Conservation (phyloP, 2,888 invertebrate species). For the Falcaria lacertinaria region DNA sequence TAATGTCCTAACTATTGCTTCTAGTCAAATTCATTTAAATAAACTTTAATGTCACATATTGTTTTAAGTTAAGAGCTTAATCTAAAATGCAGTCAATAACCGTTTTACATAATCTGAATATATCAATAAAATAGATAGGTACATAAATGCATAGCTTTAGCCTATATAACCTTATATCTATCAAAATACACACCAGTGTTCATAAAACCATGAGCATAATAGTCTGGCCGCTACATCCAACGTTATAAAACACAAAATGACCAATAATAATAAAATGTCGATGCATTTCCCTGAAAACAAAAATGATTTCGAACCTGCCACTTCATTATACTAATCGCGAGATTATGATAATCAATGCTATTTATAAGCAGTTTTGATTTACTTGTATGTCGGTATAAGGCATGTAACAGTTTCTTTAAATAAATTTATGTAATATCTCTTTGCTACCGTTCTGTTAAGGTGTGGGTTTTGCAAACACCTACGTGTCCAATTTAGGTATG, state of each 20-base stretch:
- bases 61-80: too few relatives aligned
- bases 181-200: background rate
- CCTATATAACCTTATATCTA: too few relatives aligned
- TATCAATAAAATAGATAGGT: too few relatives aligned
- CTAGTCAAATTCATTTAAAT: too few relatives aligned
- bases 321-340: constrained; percentile 72
- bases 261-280: constrained; percentile 43
- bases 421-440: constrained; percentile 65
- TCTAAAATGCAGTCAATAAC: too few relatives aligned
- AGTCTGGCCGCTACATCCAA: constrained; percentile 25
- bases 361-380: constrained; percentile 73
- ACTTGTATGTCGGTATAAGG: constrained; percentile 52
- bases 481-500: constrained; percentile 42
- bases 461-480: constrained; percentile 62
- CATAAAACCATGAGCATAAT: constrained; percentile 36
- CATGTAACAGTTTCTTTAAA: constrained; percentile 59
- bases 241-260: constrained; percentile 32
- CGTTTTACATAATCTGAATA: too few relatives aligned
- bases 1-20: too few relatives aligned
- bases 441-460: constrained; percentile 65
- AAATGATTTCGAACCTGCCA: constrained; percentile 54
- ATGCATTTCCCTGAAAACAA: constrained; percentile 51
- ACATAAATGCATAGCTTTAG: too few relatives aligned
- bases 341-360: constrained; percentile 71
- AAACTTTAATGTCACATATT: too few relatives aligned